A percentile compares a stretch with the other conserved stretches of the same genome.
Conservation (phyloP, 2,797 vertebrate species). For the Harpagifer antarcticus region DNA sequence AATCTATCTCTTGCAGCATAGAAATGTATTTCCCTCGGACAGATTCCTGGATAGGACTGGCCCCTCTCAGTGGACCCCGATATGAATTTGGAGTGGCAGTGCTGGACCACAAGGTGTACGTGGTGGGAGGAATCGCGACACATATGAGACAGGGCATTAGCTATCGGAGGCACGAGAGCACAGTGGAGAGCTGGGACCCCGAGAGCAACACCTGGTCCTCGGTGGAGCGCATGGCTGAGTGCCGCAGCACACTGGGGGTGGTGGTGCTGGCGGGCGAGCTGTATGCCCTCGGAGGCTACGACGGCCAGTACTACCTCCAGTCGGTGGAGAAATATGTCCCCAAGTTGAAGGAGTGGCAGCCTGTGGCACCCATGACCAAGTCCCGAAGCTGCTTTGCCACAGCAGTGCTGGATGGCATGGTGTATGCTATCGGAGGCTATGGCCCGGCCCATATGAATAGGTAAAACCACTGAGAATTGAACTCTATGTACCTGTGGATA, state of each 20-base stretch:
- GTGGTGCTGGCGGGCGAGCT: conserved; percentile 95
- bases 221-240: conserved; percentile 93
- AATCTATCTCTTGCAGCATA: conserved; percentile 83
- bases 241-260: conserved; percentile 94
- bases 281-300: conserved; percentile 96
- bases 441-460: conserved; percentile 99
- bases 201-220: conserved; percentile 96
- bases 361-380: conserved; percentile 95
- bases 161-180: conserved; percentile 95
- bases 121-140: conserved; percentile 96
- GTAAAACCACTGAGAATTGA: conserved; percentile 70
- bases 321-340: conserved; percentile 97
- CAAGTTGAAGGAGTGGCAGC: conserved; percentile 95
- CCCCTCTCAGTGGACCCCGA: conserved; percentile 93
- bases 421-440: conserved; percentile 97
- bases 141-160: conserved; percentile 94
- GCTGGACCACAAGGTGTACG: conserved; percentile 95
- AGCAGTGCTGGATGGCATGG: conserved; percentile 95
- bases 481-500: background rate
- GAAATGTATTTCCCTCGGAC: conserved; percentile 99
- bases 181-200: conserved; percentile 97
- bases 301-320: conserved; percentile 95
- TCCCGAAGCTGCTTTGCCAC: conserved; percentile 97
- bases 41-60: conserved; percentile 98
- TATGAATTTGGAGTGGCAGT: conserved; percentile 96